phyloP scores from a whole-genome alignment of 2,797 vertebrate genomes.

The Mormyrops boulengeri region DNA sequence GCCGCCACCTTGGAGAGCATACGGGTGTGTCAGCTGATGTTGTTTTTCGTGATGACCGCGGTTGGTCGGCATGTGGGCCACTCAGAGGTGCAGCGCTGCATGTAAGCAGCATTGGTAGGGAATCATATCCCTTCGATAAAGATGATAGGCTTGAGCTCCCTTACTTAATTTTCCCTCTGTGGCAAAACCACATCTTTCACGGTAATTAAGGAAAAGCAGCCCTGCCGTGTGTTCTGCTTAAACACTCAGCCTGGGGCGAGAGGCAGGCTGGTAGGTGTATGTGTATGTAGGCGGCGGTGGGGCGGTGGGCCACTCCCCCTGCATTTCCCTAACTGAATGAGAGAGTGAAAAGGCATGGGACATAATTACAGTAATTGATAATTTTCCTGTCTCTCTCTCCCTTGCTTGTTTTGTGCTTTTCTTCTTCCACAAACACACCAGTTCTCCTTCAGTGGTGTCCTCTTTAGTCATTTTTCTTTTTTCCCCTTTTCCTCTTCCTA shows the following conservation, averaged over 20 bases:
- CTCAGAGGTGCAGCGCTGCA: too few relatives aligned
- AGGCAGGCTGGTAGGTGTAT: slow-evolving; percentile 9
- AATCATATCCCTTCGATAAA: slow-evolving; percentile 36
- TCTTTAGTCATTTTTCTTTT: background rate
- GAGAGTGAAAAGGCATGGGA: slow-evolving; percentile 54
- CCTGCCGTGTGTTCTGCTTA: background rate
- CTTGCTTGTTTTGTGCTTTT: slow-evolving; percentile 42
- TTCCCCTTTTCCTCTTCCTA: slow-evolving; percentile 27
- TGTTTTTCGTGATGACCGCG: background rate
- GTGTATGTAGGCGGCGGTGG: background rate
- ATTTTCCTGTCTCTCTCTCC: slow-evolving; percentile 53
- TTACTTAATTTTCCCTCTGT: slow-evolving; percentile 37
- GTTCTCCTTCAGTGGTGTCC: background rate
- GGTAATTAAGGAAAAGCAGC: slow-evolving; percentile 32
- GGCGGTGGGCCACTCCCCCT: slow-evolving; percentile 28
- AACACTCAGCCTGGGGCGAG: background rate
- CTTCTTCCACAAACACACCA: slow-evolving; percentile 27
- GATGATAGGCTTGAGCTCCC: slow-evolving; percentile 36
- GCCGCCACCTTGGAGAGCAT: background rate
- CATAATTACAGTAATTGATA: slow-evolving; percentile 69
- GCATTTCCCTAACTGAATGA: slow-evolving; percentile 44
- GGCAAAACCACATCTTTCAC: slow-evolving; percentile 37
- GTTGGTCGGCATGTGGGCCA: background rate
- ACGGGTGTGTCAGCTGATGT: background rate
- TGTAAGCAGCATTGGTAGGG: slow-evolving; percentile 21